Evolutionary conservation across 2,113 vertebrate genomes (phyloP).

Genomic region (Melanocharis versteri): DNA sequence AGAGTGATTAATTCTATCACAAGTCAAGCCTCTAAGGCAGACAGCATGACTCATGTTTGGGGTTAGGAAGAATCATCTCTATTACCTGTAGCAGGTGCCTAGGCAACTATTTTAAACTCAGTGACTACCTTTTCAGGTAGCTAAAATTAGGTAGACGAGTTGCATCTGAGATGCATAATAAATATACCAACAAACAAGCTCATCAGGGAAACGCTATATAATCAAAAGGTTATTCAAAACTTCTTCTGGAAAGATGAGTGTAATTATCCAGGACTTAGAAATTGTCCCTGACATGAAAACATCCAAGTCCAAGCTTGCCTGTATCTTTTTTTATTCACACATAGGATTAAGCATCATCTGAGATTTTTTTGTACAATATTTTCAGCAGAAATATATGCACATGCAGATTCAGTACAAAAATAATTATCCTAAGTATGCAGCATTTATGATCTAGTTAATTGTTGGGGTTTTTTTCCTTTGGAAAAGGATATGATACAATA

Average conservation of each 20-base stretch:
- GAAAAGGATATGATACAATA: neutral
- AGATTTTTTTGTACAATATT: neutral
- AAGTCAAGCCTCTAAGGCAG: neutral
- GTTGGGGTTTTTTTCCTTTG: neutral
- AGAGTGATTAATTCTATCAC: neutral
- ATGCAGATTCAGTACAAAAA: neutral
- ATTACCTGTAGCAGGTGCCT: neutral
- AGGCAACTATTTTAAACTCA: constrained; percentile 46
- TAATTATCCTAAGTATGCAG: neutral
- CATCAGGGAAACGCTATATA: constrained; percentile 16
- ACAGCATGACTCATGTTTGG: constrained; percentile 24
- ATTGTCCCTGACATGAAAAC: neutral
- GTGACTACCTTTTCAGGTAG: constrained; percentile 15
- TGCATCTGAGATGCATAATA: constrained; percentile 26
- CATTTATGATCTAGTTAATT: neutral
- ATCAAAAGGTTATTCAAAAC: constrained; percentile 36
- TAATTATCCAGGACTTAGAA: constrained; percentile 9
- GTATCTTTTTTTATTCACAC: neutral
- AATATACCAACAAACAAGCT: constrained; percentile 46
- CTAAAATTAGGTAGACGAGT: constrained; percentile 43
- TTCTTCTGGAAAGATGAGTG: neutral
- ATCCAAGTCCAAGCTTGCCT: neutral
- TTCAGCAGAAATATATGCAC: neutral
- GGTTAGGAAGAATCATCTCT: constrained; percentile 23
- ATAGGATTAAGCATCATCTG: neutral